Evolutionary conservation across 2,797 vertebrate species (phyloP).

Genomic region (Limnodromus scolopaceus): DNA sequence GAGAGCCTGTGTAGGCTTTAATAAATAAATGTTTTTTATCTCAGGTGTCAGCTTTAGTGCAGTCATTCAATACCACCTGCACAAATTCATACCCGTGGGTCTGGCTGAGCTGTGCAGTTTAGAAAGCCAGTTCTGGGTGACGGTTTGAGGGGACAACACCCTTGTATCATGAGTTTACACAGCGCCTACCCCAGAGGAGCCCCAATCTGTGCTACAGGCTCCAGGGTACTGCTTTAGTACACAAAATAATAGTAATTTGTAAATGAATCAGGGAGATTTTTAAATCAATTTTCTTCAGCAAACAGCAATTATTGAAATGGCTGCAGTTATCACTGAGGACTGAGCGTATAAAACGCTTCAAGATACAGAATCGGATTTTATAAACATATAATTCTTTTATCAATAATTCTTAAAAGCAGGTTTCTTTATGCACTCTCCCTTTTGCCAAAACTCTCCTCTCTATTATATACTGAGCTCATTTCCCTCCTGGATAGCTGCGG

Average conservation of each 20-base stretch:
- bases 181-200: background rate
- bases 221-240: background rate
- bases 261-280: slow-evolving; percentile 20
- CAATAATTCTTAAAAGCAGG: slow-evolving; percentile 49
- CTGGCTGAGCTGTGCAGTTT: background rate
- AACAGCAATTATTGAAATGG: slow-evolving; percentile 22
- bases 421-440: slow-evolving; percentile 25
- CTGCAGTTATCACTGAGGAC: background rate
- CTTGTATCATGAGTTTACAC: background rate
- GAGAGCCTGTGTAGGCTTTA: background rate
- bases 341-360: background rate
- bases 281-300: slow-evolving; percentile 42
- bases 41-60: background rate
- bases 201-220: background rate
- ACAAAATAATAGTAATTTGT: background rate
- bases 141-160: background rate
- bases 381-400: slow-evolving; percentile 64
- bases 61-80: background rate
- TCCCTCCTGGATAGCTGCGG: background rate
- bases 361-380: slow-evolving; percentile 28
- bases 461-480: background rate
- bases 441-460: background rate
- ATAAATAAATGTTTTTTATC: slow-evolving; percentile 8
- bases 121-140: background rate
- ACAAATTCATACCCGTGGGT: background rate